Evolutionary conservation across 2,797 vertebrate genomes (phyloP), one percentile per base, ranked within the genome.

Genomic region (Sebastes vulpes): DNA sequence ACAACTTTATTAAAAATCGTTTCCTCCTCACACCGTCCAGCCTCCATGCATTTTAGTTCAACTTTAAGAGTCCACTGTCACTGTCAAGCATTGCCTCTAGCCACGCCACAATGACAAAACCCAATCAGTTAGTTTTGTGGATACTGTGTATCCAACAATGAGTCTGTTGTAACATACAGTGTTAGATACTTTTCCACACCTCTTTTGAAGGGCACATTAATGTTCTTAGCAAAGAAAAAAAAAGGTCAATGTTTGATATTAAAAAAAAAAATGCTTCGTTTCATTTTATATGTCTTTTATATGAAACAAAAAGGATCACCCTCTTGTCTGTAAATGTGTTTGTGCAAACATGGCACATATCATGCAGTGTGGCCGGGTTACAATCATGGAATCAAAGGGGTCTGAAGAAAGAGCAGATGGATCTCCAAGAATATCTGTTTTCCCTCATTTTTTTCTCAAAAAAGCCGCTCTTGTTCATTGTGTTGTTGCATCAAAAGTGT

Each of bases 61-160:
- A 16, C 48, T 25, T 73, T 14, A 52, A 71, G 21, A 69, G 20
- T 68, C 72, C 64, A 59, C 72, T 10, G 65, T 64, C 65, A 32
- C 52, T 54, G 65, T 60, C 38, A 73, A 35, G 12, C 57, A 29
- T 53, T 9, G 23, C 65, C 79, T 91, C 31, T 10, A 90, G 89
- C 92, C 72, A 93, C 60, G 56, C 89, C 88, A 95, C 95, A 89
- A 69, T 92, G 95, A 87, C 92, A 92, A 94, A 94, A 95, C 93
- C 88, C 92, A 92, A 96, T 96, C 92, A 83, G 91, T 95, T 92
- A 87, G 95, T 95, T 95, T 95, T 95, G 96, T 97, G 98, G 98
- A 98, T 98, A 98, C 98, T 72, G 95, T 98, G 98, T 98, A 98
- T 99, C 98, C 97, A 97, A 92, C 95, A 91, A 89, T 73, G 95